Conservation (phyloP, 2,797 vertebrate species). For the Pangasius sanitwongsei region DNA sequence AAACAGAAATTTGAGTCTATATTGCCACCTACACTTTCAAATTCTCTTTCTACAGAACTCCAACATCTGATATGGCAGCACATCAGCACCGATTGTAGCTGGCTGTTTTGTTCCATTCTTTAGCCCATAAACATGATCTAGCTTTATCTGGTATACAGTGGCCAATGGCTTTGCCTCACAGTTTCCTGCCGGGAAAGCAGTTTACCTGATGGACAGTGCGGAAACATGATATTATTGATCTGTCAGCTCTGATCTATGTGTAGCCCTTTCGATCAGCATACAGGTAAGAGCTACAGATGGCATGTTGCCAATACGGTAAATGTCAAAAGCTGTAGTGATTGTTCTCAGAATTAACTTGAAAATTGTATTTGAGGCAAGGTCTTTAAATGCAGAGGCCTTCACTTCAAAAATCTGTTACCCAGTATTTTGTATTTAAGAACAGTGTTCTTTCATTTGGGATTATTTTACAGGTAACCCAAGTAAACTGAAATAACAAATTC, state of each 20-base stretch:
- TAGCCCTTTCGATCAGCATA: neutral
- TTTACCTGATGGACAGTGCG: neutral
- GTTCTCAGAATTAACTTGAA: neutral
- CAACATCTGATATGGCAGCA: neutral
- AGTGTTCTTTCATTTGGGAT: neutral
- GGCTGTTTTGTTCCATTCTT: neutral
- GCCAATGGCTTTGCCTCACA: neutral
- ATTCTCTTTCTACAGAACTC: neutral
- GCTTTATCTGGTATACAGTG: neutral
- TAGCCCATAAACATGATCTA: neutral
- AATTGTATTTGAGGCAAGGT: neutral
- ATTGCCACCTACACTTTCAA: neutral
- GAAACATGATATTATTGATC: neutral
- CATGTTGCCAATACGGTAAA: neutral
- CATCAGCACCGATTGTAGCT: neutral
- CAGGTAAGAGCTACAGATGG: neutral
- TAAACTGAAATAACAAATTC: constrained; percentile 2
- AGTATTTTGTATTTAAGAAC: neutral
- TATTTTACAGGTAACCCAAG: neutral
- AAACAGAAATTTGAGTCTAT: neutral
- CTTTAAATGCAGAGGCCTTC: neutral
- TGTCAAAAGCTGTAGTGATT: neutral
- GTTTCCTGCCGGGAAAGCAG: neutral
- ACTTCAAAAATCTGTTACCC: neutral
- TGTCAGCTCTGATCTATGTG: neutral